Base-by-base conservation (phyloP, 2,113 vertebrate species). In the Apteryx owenii region DNA sequence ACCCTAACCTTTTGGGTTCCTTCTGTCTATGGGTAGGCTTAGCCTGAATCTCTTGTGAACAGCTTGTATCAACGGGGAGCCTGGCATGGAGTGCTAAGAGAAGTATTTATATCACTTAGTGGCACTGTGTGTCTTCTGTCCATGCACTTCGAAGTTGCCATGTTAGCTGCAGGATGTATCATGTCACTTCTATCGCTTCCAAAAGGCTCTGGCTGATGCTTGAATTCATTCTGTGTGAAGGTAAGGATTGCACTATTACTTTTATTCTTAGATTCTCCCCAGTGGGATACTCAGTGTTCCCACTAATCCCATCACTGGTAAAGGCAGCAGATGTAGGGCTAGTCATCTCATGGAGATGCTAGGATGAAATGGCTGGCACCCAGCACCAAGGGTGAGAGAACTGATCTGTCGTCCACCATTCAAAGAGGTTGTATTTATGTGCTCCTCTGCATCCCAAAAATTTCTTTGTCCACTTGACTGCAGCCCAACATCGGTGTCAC, bases 61-160 rank as follows among this genome's bases (percentile, higher is more conserved):
- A 93, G 83, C 85, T 95, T 93, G 75, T 54, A 70, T 75, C 90
- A 64, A 64, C 51, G 81, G 88, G 85, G 76, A 93, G 19, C 69
- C 88, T 70, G 85, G 89, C 79, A 80, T 3, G 2, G 33, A 66
- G 70, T 31, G 80, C 72, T 90, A 68, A 75, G 77, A 90, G 88
- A 81, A 90, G 72, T 81, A 81, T 92, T 96, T 92, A 16, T 76
- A 75, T 88, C 82, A 58, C 62, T 88, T 83, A 83, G 68, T 66
- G 58, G 71, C 71, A 62, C 77, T 68, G 36, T 36, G 46, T 0
- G 0, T 38, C 51, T 0, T 1, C 61, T 95, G 92, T 60, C 95
- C 18, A 1, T 40, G 89, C 53, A 7, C 89, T 94, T 84, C 38
- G 80, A 93, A 90, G 90, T 10, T 78, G 31, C 64, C 3, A 2